Evolutionary conservation across 2,113 vertebrate species (phyloP).

Genomic region (Lontra canadensis): DNA sequence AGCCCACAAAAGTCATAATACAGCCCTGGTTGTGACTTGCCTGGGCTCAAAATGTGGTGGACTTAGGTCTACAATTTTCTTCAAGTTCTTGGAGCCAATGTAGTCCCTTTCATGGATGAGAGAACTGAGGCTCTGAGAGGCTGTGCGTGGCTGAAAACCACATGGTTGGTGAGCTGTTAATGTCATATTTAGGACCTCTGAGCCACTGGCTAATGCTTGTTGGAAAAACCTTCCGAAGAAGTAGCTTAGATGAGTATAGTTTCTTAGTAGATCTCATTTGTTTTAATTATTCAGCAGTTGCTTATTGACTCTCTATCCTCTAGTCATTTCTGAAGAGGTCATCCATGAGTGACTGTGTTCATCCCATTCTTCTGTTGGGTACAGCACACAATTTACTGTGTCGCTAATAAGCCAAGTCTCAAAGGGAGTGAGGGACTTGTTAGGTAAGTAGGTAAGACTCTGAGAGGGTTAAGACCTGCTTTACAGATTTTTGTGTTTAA

Average conservation of each 20-base stretch:
- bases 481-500: conserved; percentile 17
- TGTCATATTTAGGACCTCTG: neutral
- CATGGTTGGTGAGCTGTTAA: neutral
- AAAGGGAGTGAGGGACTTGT: neutral
- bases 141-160: neutral
- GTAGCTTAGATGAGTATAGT: neutral
- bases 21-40: neutral
- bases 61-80: neutral
- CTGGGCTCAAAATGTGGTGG: neutral
- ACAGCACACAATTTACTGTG: neutral
- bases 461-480: neutral
- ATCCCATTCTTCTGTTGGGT: neutral
- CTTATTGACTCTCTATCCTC: neutral
- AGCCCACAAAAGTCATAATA: neutral
- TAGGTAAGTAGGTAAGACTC: neutral
- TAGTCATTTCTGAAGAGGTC: neutral
- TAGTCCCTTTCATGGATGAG: neutral
- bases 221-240: neutral
- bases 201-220: neutral
- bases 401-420: neutral
- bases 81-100: neutral
- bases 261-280: neutral
- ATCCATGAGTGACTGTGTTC: neutral
- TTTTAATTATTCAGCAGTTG: conserved; percentile 1
- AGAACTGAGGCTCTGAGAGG: neutral